phyloP scores from a whole-genome alignment of 2,113 vertebrate genomes.

The Cryptoleucopteryx plumbea region DNA sequence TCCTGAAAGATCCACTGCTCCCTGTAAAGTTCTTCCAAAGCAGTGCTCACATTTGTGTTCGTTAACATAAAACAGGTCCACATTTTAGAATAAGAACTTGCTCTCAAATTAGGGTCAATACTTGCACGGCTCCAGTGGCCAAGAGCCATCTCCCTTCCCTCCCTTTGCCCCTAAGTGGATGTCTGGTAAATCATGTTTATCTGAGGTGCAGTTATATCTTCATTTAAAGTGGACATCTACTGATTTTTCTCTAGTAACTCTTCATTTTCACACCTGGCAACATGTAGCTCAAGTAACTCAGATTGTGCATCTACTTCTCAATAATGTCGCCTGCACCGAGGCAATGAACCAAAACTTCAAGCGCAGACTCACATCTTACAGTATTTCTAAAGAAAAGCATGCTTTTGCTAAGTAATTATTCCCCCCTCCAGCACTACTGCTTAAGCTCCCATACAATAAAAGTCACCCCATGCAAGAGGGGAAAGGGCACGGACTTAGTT shows the following conservation, averaged over 20 bases:
- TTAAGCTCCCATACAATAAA: neutral
- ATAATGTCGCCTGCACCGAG: accelerated
- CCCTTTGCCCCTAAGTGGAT: no score
- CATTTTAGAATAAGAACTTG: neutral
- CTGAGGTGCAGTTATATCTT: neutral
- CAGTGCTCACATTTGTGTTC: neutral
- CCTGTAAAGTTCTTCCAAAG: neutral
- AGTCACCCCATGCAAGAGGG: neutral
- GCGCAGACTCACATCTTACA: neutral
- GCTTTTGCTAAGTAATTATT: neutral
- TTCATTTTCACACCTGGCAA: neutral
- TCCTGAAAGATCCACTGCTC: neutral
- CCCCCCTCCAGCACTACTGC: neutral
- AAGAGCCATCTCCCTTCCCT: neutral
- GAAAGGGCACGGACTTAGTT: neutral
- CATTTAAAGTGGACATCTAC: neutral
- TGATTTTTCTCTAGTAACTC: neutral
- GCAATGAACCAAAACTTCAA: neutral
- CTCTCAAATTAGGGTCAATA: neutral
- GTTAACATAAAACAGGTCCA: neutral
- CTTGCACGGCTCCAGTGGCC: accelerated
- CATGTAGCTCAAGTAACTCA: neutral
- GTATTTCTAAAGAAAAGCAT: neutral
- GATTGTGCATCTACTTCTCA: accelerated
- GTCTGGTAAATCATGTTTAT: neutral